Evolutionary conservation across 2,797 vertebrate genomes (phyloP).

Genomic region (Myotis myotis): DNA sequence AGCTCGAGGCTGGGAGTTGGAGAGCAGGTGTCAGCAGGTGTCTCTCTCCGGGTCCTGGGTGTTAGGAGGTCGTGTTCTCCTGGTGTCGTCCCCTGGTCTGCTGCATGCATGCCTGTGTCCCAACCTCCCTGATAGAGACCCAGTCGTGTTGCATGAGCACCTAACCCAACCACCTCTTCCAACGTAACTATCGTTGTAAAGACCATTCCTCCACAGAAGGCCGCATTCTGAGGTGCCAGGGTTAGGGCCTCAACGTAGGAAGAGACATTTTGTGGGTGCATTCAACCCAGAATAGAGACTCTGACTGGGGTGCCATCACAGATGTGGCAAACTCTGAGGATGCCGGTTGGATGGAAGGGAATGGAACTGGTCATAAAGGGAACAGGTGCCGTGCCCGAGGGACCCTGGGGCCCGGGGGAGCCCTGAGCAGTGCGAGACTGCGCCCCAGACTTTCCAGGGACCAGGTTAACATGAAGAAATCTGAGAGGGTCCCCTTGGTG

Average conservation of each 20-base stretch:
- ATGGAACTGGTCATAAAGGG: accelerated
- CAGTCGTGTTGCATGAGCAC: accelerated
- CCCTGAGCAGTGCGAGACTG: accelerated
- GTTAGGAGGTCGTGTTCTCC: not conserved
- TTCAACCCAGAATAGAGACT: accelerated
- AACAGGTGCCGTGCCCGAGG: accelerated
- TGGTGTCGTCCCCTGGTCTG: accelerated
- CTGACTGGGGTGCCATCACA: accelerated
- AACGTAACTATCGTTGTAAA: not conserved
- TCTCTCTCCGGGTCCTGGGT: not conserved
- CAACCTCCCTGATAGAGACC: not conserved
- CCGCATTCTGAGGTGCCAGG: not conserved
- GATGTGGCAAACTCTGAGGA: not conserved
- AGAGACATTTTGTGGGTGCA: not conserved
- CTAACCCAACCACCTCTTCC: not conserved
- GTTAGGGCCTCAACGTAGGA: not conserved
- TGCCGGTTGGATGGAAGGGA: not conserved
- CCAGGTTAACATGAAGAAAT: not conserved
- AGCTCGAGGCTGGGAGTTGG: not conserved
- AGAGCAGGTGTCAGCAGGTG: too few relatives aligned
- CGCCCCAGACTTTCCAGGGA: accelerated
- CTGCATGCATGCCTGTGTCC: accelerated
- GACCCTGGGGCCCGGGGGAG: not conserved
- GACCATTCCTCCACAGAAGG: not conserved
- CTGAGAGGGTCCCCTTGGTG: accelerated